Conservation (phyloP, 2,888 invertebrate genomes). For the Phyto melanocephala region DNA sequence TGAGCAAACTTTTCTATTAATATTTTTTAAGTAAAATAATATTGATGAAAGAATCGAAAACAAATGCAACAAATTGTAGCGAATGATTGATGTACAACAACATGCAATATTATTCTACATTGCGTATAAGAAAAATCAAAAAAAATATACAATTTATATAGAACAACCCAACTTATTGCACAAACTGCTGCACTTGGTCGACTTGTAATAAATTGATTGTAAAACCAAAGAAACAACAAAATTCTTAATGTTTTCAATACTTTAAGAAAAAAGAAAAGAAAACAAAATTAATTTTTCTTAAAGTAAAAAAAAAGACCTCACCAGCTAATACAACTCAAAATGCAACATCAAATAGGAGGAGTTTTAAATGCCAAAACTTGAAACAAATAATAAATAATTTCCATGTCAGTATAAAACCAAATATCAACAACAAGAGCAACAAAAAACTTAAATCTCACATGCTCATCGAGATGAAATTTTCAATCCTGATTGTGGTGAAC, state of each 20-base stretch:
- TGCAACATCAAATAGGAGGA: slow-evolving; percentile 66
- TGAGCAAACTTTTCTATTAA: too few relatives aligned
- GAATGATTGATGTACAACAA: slow-evolving; percentile 37
- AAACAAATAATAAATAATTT: slow-evolving; percentile 68
- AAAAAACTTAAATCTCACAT: slow-evolving; percentile 31
- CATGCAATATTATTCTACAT: slow-evolving; percentile 8
- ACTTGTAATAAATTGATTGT: neutral
- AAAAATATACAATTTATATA: slow-evolving; percentile 32
- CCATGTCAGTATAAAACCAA: slow-evolving; percentile 50
- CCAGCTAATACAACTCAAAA: slow-evolving; percentile 37
- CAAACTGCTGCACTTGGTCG: neutral
- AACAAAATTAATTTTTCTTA: slow-evolving; percentile 11
- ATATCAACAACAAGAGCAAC: slow-evolving; percentile 17
- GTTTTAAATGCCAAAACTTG: slow-evolving; percentile 66
- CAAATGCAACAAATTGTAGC: neutral
- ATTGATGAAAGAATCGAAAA: neutral
- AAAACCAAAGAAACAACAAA: neutral
- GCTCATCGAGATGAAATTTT: slow-evolving; percentile 10
- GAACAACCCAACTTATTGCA: slow-evolving; percentile 32
- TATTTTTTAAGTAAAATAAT: neutral
- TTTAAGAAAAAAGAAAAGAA: slow-evolving; percentile 20
- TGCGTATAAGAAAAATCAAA: neutral
- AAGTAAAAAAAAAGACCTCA: neutral
- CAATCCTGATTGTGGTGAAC: slow-evolving; percentile 38
- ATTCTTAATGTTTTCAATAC: slow-evolving; percentile 17